Evolutionary conservation across 2,797 vertebrate genomes (phyloP).

Genomic region (Gallinago stenura): DNA sequence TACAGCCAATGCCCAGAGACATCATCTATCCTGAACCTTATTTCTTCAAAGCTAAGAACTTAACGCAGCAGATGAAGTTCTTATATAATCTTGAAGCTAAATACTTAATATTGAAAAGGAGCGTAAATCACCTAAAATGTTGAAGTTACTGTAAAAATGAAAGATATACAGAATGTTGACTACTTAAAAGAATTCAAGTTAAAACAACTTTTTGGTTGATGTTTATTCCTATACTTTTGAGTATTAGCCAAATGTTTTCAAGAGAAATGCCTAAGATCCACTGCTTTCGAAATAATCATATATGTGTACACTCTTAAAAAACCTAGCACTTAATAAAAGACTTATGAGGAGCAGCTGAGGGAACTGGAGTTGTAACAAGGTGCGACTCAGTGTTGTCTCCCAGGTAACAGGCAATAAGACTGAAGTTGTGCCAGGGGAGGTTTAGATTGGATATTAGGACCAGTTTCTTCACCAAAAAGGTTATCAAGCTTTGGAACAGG

Average conservation of each 20-base stretch:
- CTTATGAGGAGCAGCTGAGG: rapidly evolving
- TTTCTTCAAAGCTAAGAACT: not conserved
- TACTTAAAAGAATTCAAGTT: not conserved
- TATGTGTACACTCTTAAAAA: not conserved
- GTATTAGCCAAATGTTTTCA: not conserved
- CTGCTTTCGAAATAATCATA: not conserved
- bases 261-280: not conserved
- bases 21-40: not conserved
- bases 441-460: not conserved
- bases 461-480: not conserved
- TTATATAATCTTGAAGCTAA: not conserved
- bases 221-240: not conserved
- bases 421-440: not conserved
- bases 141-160: not conserved
- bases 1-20: not conserved
- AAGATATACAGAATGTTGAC: not conserved
- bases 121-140: not conserved
- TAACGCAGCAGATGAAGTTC: not conserved
- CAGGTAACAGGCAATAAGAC: not conserved
- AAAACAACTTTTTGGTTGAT: not conserved
- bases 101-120: not conserved
- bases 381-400: not conserved
- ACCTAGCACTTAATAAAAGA: not conserved
- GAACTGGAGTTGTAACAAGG: not conserved
- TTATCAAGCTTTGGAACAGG: not conserved